Percentiles rank a stretch among this genome's conserved stretches.
Evolutionary conservation across 2,888 invertebrate species (phyloP).

Genomic region (Ennomos quercinarius): DNA sequence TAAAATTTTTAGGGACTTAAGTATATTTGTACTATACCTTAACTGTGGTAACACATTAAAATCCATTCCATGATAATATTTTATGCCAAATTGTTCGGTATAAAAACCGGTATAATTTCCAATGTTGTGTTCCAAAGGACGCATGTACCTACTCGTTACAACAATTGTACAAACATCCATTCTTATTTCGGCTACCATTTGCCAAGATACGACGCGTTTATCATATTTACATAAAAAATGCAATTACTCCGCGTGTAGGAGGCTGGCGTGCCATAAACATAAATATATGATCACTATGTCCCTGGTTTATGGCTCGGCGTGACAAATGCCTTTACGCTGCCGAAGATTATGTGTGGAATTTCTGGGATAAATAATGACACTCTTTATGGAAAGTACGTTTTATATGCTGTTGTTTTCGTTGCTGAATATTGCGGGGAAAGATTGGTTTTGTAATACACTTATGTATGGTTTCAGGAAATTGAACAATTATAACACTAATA

Average conservation of each 20-base stretch:
- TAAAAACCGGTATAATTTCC: too few species aligned
- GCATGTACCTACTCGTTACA: too few species aligned
- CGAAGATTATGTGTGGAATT: slow-evolving; percentile 27
- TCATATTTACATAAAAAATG: slow-evolving; percentile 49
- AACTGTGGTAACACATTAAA: too few species aligned
- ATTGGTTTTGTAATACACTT: too few species aligned
- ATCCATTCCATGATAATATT: too few species aligned
- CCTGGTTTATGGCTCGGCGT: slow-evolving; percentile 23
- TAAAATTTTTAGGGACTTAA: too few species aligned
- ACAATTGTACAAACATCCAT: slow-evolving; percentile 5
- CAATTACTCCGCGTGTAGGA: slow-evolving; percentile 43
- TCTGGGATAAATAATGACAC: slow-evolving; percentile 23
- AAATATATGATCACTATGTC: slow-evolving; percentile 46
- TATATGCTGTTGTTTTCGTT: slow-evolving; percentile 17
- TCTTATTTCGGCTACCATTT: slow-evolving; percentile 6
- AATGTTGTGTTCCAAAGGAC: too few species aligned
- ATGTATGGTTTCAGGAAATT: too few species aligned
- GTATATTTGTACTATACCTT: too few species aligned
- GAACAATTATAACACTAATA: too few species aligned
- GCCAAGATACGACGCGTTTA: slow-evolving; percentile 12
- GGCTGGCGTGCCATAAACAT: slow-evolving; percentile 34
- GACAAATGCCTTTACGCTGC: slow-evolving; percentile 18
- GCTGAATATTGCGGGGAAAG: too few species aligned
- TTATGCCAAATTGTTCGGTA: too few species aligned
- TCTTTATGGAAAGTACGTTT: slow-evolving; percentile 14